Evolutionary conservation across 1,140 invertebrate genomes (phyloP).

Genomic region (Ceratina japonica): DNA sequence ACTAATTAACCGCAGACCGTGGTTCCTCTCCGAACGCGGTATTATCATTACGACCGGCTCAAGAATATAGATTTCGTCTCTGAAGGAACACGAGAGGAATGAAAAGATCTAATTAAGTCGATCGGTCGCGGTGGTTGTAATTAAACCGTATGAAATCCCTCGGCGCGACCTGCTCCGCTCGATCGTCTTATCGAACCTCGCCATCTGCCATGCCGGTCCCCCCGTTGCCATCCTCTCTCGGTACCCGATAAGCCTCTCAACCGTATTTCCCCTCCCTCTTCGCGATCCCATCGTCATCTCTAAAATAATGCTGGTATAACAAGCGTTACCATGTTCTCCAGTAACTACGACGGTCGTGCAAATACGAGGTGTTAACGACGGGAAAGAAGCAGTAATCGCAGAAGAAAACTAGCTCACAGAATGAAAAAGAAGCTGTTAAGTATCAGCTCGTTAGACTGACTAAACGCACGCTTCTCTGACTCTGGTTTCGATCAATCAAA

Average conservation of each 20-base stretch:
- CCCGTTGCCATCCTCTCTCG: background rate
- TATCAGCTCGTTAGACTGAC: too few species aligned
- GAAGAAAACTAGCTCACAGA: too few species aligned
- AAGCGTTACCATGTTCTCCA: background rate
- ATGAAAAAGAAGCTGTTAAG: too few species aligned
- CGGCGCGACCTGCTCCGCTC: constrained; percentile 17
- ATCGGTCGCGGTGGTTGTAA: constrained; percentile 40
- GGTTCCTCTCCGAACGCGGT: background rate
- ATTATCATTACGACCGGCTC: constrained; percentile 32
- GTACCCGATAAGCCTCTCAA: background rate
- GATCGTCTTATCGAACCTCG: constrained; percentile 37
- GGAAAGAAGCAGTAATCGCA: too few species aligned
- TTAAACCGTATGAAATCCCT: constrained; percentile 54
- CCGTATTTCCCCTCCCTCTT: background rate
- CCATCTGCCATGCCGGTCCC: background rate
- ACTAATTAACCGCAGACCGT: constrained; percentile 34
- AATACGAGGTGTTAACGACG: background rate
- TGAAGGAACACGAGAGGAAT: constrained; percentile 11
- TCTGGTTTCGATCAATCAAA: too few species aligned
- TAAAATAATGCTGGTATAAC: background rate
- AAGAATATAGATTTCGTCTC: constrained; percentile 13
- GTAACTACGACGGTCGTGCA: background rate
- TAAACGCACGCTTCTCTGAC: too few species aligned
- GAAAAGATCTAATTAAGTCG: constrained; percentile 53
- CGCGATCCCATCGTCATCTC: background rate